Evolutionary conservation across 2,888 invertebrate genomes (phyloP), one percentile per base, ranked within the genome.

Genomic region (Synergus itoensis): DNA sequence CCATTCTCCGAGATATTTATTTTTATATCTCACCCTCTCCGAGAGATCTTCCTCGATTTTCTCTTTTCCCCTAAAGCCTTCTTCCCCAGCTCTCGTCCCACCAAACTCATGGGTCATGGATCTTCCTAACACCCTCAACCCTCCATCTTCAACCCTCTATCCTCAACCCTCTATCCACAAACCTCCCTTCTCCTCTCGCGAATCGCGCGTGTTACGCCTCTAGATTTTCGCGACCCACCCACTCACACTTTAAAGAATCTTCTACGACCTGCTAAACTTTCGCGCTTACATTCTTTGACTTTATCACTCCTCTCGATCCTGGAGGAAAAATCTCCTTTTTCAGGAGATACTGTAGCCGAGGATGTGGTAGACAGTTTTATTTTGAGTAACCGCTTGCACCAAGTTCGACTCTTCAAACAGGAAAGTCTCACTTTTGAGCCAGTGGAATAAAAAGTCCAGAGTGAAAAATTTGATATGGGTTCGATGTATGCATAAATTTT

Each of bases 1-100:
- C 76, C 80, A 82, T 86, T 84, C 78, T 80, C 80, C 79, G 77
- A 79, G 82, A 85, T 86, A 85, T 85, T 84, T 86, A 84, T 84
- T 79, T 86, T 86, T 81, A 84, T 86, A 82, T 82, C 81, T 76
- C 67, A 69, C 28, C 75, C 16, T 57, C 77, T 16, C 60, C 64
- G 53, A 63, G 40, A 28, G 53, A 64, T 69, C 77, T 73, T 81
- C 67, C 69, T 76, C 62, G 73, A 75, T 69, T 7, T 80, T 80
- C 60, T 75, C 77, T 76, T 77, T 78, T 60, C 78, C 62, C 77
- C 60, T 28, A 14, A 60, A 60, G 60, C 11, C 60, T 60, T 12
- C 21, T 60, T 60, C 60, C 7, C 9, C 60, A 21, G 60, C 18
- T n/a, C n/a, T 53, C n/a, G 8, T 53, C n/a, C 53, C 53, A 9